Evolutionary conservation across 2,797 vertebrate genomes (phyloP), one percentile per base, ranked within the genome.

Genomic region (Pangasius larnaudii): DNA sequence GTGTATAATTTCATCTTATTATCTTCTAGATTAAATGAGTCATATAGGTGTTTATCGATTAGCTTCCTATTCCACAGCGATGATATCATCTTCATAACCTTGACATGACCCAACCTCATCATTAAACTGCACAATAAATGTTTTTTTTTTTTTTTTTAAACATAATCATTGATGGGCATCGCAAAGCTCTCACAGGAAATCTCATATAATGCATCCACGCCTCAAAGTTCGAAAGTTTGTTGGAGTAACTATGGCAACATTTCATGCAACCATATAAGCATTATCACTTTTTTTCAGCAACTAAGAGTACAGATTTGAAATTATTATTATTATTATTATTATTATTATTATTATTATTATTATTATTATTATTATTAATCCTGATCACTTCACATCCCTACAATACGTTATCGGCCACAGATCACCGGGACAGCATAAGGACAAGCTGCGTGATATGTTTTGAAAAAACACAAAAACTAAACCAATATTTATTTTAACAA

Each of bases 11-110:
- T 51, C 18, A 53, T 18, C 18, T 84, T 53, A 56, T 84, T 69
- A 33, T 63, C 42, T n/a, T 51, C 24, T 13, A 30, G 30, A 46
- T 16, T 18, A 67, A 36, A 85, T 85, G 51, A 72, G 22, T 85
- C 83, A 85, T 72, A 22, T 39, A 85, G 83, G 83, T 58, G 83
- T 72, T 42, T 72, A 22, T 59, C 49, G 18, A 1, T 19, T n/a
- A 22, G 53, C 33, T 72, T 85, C 33, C 11, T 58, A 42, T 27
- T 56, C 82, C 49, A 71, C 18, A 71, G 10, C 0, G 11, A 58
- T 72, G 30, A 42, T 16, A 30, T 71, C n/a, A 85, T 36, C 49
- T 67, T 33, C 18, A n/a, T 84, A 30, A 67, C 42, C n/a, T 84
- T 3, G 8, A 49, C 27, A 42, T 56, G 83, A 72, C 67, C 33